Conservation (phyloP, 2,113 vertebrate species). For the Andinoacara biseriatus region DNA sequence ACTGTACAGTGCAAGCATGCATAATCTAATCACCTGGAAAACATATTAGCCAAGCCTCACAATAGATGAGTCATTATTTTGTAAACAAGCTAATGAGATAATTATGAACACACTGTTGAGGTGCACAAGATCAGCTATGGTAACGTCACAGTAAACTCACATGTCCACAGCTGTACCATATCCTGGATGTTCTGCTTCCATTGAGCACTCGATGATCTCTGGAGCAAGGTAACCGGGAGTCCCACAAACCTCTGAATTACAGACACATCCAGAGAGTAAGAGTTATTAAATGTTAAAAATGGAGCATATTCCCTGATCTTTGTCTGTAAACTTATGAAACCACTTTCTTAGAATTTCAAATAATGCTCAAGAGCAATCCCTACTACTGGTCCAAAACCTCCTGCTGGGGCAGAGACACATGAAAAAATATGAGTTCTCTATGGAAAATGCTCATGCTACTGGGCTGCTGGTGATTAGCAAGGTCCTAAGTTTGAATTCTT, state of each 20-base stretch:
- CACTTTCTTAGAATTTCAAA: too few species aligned
- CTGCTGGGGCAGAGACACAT: too few species aligned
- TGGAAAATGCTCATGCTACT: not conserved
- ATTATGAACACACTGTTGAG: not conserved
- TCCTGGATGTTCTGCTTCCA: conserved; percentile 88
- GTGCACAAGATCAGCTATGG: not conserved
- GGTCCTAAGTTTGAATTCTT: too few species aligned
- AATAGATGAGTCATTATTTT: conserved; percentile 4
- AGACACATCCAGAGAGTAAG: conserved; percentile 7
- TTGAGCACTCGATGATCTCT: conserved; percentile 95
- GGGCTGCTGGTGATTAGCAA: not conserved
- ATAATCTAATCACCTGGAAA: not conserved
- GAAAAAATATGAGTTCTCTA: too few species aligned
- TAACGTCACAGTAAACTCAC: conserved; percentile 77
- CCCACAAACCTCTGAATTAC: conserved; percentile 89
- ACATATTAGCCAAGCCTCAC: not conserved
- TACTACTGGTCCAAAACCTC: too few species aligned
- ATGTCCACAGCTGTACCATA: conserved; percentile 92
- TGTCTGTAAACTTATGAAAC: not conserved
- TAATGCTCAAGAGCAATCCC: too few species aligned
- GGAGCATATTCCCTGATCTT: not conserved
- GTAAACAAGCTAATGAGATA: not conserved
- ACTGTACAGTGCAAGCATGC: not conserved
- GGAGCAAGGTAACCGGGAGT: conserved; percentile 96
- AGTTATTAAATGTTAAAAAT: not conserved